These are phyloP conservation scores for Acrobasis suavella DNA, from an alignment of 2,888 invertebrate species.

Conservation along the genomic window DNA sequence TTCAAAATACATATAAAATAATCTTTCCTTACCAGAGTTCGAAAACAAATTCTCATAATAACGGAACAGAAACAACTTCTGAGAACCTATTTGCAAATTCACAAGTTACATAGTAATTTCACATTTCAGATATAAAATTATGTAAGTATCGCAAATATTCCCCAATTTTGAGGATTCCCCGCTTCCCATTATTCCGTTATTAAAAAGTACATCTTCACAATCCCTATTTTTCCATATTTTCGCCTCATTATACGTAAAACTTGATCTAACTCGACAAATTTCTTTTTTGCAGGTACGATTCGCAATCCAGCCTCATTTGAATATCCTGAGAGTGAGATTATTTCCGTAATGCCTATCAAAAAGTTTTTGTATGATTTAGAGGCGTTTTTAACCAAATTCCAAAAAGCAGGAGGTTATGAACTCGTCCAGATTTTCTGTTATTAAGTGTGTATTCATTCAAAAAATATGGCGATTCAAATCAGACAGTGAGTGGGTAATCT, in stretches of 20 bases:
- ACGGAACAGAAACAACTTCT: no score
- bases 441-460: no score
- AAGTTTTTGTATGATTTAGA: not conserved
- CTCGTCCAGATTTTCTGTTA: no score
- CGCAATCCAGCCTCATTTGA: conserved; percentile 29
- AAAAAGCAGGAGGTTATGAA: no score
- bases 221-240: conserved; percentile 8
- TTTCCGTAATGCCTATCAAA: conserved; percentile 32
- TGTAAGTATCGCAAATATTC: not conserved
- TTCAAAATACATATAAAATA: no score
- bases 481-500: no score
- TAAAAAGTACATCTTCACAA: not conserved
- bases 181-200: not conserved
- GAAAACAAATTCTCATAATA: no score
- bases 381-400: no score
- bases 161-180: not conserved
- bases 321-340: conserved; percentile 33
- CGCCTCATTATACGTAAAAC: not conserved
- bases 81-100: not conserved
- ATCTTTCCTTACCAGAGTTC: no score
- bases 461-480: no score
- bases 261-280: conserved; percentile 27
- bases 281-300: conserved; percentile 36
- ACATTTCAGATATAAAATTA: not conserved
- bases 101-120: not conserved